Base-by-base conservation (phyloP, 2,797 vertebrate genomes). In the Semotilus atromaculatus region DNA sequence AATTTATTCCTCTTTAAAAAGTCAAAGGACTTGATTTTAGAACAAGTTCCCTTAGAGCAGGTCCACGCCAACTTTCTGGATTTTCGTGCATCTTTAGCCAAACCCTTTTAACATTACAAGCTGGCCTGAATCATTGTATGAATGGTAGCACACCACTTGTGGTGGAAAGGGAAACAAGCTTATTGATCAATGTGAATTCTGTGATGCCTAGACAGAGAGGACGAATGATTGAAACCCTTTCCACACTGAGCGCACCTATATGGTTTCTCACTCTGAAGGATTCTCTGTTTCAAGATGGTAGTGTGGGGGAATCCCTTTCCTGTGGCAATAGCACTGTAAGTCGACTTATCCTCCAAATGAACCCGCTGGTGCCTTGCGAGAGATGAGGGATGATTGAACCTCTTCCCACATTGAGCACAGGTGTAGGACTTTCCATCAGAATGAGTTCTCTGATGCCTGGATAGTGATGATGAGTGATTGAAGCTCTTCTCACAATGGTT, bases 151-250 rank as follows among this genome's bases (percentile, higher is more conserved):
- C 80, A 66, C 58, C 45, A 51, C 62, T 40, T 82, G n/a, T 26
- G 53, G 29, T 64, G 34, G 23, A 34, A 58, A 26, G 31, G 19
- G 36, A 70, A 29, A 31, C 21, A 67, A 68, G 64, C 90, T 94
- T 91, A 94, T 90, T 95, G 94, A 86, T 93, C 92, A 85, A 94
- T 92, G 36, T 96, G 95, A 92, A 93, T 94, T 89, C 95, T 93
- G 82, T 96, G 95, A 90, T 96, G 96, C 91, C 96, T 93, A 74
- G 95, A 95, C 80, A 96, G 93, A 60, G 95, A 96, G 6, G 96
- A 96, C 51, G 96, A 96, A 93, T 96, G 95, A 89, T 95, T 96
- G 91, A 96, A 96, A 89, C 95, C 95, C 90, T 96, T 96, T 68
- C 96, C 96, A 84, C 96, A 96, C 91, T 96, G 96, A 73, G 94